phyloP scores from a whole-genome alignment of 2,888 invertebrate species.

The Phrixothrix hirtus region DNA sequence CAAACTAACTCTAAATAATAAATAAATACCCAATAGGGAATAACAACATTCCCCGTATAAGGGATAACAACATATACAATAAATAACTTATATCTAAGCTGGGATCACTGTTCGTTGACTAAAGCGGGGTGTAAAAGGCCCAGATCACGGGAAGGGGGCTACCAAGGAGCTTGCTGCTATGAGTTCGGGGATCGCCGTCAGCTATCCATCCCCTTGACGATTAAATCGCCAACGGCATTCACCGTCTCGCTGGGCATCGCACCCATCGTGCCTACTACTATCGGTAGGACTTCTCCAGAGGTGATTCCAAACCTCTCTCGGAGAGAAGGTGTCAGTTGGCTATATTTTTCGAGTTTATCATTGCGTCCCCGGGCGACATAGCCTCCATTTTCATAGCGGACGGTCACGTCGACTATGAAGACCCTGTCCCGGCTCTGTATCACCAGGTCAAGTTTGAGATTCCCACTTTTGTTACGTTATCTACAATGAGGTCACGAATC shows the following conservation, averaged over 20 bases:
- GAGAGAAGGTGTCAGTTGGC: not conserved
- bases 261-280: not conserved
- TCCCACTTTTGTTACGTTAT: slow-evolving; percentile 21
- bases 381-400: slow-evolving; percentile 24
- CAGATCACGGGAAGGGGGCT: no score
- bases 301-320: not conserved
- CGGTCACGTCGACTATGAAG: slow-evolving; percentile 42
- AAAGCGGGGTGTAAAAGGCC: no score
- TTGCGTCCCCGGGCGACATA: slow-evolving; percentile 29
- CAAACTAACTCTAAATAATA: no score
- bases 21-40: no score
- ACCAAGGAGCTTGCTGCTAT: no score
- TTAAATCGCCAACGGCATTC: no score
- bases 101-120: no score
- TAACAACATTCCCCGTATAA: no score
- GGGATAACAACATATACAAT: no score
- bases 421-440: slow-evolving; percentile 36
- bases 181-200: no score
- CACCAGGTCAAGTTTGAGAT: slow-evolving; percentile 43
- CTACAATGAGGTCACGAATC: slow-evolving; percentile 30
- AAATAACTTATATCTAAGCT: no score
- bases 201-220: no score
- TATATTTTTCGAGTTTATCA: not conserved
- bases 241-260: not conserved
- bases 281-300: not conserved